Conservation (phyloP, 2,888 invertebrate species). For the Sialis fuliginosa region DNA sequence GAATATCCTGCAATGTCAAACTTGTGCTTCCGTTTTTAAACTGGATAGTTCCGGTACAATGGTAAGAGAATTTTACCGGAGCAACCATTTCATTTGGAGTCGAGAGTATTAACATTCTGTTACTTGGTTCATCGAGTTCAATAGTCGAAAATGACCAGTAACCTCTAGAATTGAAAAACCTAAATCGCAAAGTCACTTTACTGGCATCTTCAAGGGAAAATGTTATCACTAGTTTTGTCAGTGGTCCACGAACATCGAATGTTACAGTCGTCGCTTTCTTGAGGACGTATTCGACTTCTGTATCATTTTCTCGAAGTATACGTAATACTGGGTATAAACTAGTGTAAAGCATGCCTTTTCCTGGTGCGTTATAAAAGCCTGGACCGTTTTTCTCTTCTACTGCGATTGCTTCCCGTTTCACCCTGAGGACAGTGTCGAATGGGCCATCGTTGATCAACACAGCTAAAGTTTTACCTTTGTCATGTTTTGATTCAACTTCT, state of each 20-base stretch:
- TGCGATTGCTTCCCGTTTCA: background rate
- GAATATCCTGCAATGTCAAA: constrained; percentile 21
- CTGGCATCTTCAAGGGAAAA: constrained; percentile 17
- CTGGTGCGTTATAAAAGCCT: constrained; percentile 5
- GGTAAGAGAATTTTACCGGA: constrained; percentile 27
- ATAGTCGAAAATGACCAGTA: constrained; percentile 22
- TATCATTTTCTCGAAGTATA: background rate
- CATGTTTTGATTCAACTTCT: background rate
- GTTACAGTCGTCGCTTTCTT: constrained; percentile 9
- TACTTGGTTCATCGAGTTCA: constrained; percentile 13
- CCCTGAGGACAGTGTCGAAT: background rate
- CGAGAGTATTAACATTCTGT: constrained; percentile 15
- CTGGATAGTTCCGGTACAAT: constrained; percentile 20
- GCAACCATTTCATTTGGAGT: constrained; percentile 17
- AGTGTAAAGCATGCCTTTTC: constrained; percentile 7
- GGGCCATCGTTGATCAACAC: background rate
- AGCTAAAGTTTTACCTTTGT: background rate
- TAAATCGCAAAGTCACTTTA: constrained; percentile 20
- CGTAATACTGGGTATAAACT: background rate
- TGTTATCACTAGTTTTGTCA: constrained; percentile 17
- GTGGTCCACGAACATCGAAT: constrained; percentile 12
- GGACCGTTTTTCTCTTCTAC: constrained; percentile 1
- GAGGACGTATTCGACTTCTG: constrained; percentile 13
- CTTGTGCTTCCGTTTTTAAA: constrained; percentile 18
- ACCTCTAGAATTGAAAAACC: constrained; percentile 16